These are phyloP conservation scores for Lysiphlebus fabarum DNA, from an alignment of 1,140 invertebrate genomes.

Conservation along the genomic window DNA sequence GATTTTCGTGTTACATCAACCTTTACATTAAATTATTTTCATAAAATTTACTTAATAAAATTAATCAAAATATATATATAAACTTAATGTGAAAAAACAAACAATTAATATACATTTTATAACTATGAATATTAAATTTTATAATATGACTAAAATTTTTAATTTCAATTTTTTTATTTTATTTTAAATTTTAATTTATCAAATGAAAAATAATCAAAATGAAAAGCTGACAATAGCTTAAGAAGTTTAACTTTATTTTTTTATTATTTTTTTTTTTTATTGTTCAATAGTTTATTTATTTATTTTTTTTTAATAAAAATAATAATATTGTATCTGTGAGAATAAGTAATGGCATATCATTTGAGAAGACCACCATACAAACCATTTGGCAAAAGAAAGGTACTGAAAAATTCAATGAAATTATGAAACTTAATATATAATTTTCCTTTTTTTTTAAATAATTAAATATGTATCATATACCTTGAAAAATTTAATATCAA, in stretches of 20 bases:
- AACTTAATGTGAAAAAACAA: too few species aligned
- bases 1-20: conserved; percentile 17
- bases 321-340: not conserved
- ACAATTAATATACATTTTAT: too few species aligned
- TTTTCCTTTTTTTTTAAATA: too few species aligned
- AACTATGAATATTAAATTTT: too few species aligned
- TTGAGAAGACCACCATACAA: conserved; percentile 49
- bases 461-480: too few species aligned
- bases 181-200: conserved; percentile 15
- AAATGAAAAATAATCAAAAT: conserved; percentile 35
- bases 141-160: too few species aligned
- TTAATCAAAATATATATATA: not conserved
- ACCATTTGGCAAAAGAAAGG: conserved; percentile 52
- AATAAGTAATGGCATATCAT: conserved; percentile 50
- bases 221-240: conserved; percentile 43
- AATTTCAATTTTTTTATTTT: not conserved
- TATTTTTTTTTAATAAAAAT: too few species aligned
- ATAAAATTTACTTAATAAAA: too few species aligned
- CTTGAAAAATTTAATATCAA: too few species aligned
- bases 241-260: conserved; percentile 23
- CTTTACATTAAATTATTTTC: not conserved
- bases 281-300: not conserved
- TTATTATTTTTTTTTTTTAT: not conserved
- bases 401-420: conserved; percentile 29
- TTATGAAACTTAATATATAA: not conserved